phyloP scores from a whole-genome alignment of 2,113 vertebrate species.

The Halcyon senegalensis region DNA sequence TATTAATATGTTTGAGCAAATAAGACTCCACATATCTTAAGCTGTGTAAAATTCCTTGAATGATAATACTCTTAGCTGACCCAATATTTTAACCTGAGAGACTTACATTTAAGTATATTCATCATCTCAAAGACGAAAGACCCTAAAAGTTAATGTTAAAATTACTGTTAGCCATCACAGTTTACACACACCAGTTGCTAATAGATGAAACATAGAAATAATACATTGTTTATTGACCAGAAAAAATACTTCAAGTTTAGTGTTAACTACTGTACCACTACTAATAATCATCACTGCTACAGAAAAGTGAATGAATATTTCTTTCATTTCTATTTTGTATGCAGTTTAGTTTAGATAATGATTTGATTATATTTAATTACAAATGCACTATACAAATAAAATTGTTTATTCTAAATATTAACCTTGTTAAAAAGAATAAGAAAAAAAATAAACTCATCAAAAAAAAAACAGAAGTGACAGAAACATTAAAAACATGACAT shows the following conservation, averaged over 20 bases:
- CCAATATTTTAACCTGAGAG: background rate
- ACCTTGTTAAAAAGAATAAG: conserved; percentile 14
- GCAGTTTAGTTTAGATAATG: conserved; percentile 34
- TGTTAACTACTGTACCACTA: background rate
- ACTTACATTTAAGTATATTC: background rate
- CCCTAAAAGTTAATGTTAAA: background rate
- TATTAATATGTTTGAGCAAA: background rate
- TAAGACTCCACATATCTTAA: background rate
- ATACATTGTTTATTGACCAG: background rate
- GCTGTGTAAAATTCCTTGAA: background rate
- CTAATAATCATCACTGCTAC: background rate
- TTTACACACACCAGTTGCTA: background rate
- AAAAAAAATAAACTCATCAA: background rate
- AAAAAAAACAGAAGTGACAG: background rate
- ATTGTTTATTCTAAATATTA: conserved; percentile 1
- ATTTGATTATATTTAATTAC: conserved; percentile 49
- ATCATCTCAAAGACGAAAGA: background rate
- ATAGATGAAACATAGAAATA: background rate
- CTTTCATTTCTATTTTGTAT: background rate
- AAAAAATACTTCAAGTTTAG: background rate
- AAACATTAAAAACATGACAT: background rate
- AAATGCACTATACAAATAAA: conserved; percentile 2
- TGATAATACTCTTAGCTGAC: background rate
- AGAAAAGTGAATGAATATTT: background rate
- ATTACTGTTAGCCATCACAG: background rate